phyloP scores from a whole-genome alignment of 2,797 vertebrate species.

The Falco peregrinus region DNA sequence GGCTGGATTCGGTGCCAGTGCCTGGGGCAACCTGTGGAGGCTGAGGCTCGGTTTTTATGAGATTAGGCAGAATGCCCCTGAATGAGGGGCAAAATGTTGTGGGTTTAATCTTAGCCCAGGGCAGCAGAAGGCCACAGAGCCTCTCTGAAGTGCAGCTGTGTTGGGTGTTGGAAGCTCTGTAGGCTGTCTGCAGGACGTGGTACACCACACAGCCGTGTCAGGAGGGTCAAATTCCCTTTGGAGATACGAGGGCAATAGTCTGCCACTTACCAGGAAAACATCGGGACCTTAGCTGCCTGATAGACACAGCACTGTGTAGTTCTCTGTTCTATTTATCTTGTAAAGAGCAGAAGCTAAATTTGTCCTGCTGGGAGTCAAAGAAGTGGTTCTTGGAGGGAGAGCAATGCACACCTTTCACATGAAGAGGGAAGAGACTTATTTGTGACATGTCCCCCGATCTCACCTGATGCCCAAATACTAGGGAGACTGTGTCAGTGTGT shows the following conservation, averaged over 20 bases:
- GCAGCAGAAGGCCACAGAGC: background rate
- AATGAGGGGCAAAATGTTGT: background rate
- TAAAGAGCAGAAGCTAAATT: background rate
- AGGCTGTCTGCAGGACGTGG: background rate
- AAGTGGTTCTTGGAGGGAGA: background rate
- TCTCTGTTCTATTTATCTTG: background rate
- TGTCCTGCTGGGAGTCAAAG: background rate
- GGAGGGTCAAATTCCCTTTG: background rate
- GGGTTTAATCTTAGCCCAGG: background rate
- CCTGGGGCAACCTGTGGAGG: background rate
- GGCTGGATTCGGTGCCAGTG: background rate
- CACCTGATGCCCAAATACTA: background rate
- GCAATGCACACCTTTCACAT: background rate
- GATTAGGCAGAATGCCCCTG: background rate
- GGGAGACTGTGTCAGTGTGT: background rate
- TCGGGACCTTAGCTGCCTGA: background rate
- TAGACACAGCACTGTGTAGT: background rate
- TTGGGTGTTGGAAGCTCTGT: background rate
- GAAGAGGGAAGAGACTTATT: background rate
- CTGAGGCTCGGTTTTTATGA: background rate
- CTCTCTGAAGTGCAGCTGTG: conserved; percentile 39
- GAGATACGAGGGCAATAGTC: background rate
- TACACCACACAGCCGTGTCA: background rate
- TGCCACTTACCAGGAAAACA: background rate
- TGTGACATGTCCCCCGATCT: background rate